Evolutionary conservation across 2,797 vertebrate species (phyloP).

Genomic region (Halcyon smyrnensis): DNA sequence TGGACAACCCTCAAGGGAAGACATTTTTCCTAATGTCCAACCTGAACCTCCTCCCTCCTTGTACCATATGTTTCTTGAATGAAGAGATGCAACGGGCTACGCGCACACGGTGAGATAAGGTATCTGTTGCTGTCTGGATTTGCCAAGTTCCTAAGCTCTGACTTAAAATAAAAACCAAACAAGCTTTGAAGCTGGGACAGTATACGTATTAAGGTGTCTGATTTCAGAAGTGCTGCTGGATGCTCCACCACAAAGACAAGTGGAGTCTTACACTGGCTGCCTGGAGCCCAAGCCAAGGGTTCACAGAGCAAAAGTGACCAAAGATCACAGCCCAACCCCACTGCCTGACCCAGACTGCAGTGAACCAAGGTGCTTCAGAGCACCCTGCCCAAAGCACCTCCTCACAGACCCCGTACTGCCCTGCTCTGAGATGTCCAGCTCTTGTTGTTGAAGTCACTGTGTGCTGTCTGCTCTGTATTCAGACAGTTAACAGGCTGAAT

Average conservation of each 20-base stretch:
- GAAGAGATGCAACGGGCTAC: neutral
- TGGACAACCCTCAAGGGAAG: neutral
- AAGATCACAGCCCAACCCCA: neutral
- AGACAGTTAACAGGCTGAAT: neutral
- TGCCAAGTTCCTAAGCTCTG: neutral
- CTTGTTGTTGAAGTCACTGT: neutral
- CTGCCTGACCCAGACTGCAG: accelerated
- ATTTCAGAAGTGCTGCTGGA: neutral
- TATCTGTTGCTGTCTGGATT: neutral
- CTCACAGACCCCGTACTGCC: neutral
- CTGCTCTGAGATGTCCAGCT: neutral
- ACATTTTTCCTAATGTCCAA: neutral
- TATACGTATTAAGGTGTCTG: neutral
- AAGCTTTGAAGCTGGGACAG: neutral
- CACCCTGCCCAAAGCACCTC: neutral
- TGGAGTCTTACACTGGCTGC: neutral
- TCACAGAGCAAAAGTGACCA: neutral
- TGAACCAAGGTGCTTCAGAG: neutral
- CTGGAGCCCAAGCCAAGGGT: neutral
- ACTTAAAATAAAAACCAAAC: neutral
- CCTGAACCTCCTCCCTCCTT: neutral
- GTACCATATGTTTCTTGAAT: neutral
- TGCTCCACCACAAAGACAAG: neutral
- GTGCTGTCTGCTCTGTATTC: accelerated
- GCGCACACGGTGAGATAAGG: accelerated